Evolutionary conservation across 1,140 invertebrate genomes (phyloP), one percentile per base, ranked within the genome.

Genomic region (Bombus balteatus): DNA sequence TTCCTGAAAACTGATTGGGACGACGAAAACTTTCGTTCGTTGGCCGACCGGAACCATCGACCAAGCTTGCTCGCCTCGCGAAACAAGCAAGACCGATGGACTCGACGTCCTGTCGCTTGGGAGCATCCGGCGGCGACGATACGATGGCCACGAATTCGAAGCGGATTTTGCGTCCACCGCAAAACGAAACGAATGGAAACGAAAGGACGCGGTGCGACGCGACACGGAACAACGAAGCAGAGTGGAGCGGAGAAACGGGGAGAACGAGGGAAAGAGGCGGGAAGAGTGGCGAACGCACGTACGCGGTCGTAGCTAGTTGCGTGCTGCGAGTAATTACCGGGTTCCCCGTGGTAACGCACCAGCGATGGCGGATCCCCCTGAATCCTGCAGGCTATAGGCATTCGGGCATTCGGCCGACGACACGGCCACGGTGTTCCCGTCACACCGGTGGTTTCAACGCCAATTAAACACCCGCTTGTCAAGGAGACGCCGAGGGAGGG

Each of bases 401-500:
- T 94, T 93, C 94, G 94, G 92, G 93, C 92, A 94, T 94, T 94
- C 93, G 92, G 92, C 92, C 93, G 93, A 94, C 93, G 93, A 93
- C 91, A 93, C 93, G 77, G 85, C 84, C 81, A 86, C 87, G 88
- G 91, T 93, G 91, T 93, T 92, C 89, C 93, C 94, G 95, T 95
- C 95, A 95, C 94, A 95, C 94, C 92, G 93, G 92, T 95, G 94
- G 92, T 95, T 95, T 95, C 94, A 95, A 95, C 95, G 95, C 95
- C 94, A 95, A 95, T 95, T 95, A 95, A 95, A 95, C 95, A 95
- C 93, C 93, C 94, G 94, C 94, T 94, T 95, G 94, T 95, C 95
- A 95, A 94, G 95, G 93, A 94, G 93, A 94, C 92, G 87, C 37
- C 57, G 18, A n/a, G 74, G 72, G 66, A 74, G 65, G 70, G 79